Conservation (phyloP, 1,140 invertebrate species). For the Gryon sp. region DNA sequence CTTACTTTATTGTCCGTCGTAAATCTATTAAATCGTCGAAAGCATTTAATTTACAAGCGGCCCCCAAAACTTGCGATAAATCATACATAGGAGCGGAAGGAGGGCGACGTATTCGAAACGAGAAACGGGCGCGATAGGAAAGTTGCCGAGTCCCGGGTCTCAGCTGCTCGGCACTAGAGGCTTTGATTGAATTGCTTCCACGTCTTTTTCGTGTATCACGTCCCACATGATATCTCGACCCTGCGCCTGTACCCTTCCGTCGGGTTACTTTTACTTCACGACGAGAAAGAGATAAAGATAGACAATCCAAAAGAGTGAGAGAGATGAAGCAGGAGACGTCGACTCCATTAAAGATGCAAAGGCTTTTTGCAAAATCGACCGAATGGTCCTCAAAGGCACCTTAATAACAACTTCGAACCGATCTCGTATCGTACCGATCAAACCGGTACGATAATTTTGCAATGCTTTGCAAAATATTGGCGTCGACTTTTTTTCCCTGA, state of each 20-base stretch:
- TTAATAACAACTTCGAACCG: constrained; percentile 48
- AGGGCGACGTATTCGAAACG: constrained; percentile 27
- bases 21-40: constrained; percentile 65
- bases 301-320: no score
- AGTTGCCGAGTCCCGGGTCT: constrained; percentile 67
- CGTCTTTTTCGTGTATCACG: constrained; percentile 69
- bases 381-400: constrained; percentile 52
- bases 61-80: constrained; percentile 62
- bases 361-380: constrained; percentile 58
- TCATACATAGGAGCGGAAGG: constrained; percentile 44
- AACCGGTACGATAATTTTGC: constrained; percentile 41
- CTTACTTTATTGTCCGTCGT: constrained; percentile 47
- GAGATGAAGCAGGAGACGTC: no score
- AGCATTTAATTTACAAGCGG: constrained; percentile 65
- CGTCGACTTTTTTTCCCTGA: neutral
- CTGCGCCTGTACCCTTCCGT: constrained; percentile 49
- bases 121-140: constrained; percentile 57
- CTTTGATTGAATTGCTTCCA: constrained; percentile 76
- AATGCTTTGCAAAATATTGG: constrained; percentile 16
- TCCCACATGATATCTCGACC: constrained; percentile 62
- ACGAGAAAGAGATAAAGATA: no score
- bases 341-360: constrained; percentile 63
- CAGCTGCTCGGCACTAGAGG: constrained; percentile 71
- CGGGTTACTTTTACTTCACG: constrained; percentile 58
- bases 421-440: constrained; percentile 30